These are phyloP conservation scores for Ailuropoda melanoleuca DNA, from an alignment of 2,113 vertebrate genomes.

Conservation along the genomic window DNA sequence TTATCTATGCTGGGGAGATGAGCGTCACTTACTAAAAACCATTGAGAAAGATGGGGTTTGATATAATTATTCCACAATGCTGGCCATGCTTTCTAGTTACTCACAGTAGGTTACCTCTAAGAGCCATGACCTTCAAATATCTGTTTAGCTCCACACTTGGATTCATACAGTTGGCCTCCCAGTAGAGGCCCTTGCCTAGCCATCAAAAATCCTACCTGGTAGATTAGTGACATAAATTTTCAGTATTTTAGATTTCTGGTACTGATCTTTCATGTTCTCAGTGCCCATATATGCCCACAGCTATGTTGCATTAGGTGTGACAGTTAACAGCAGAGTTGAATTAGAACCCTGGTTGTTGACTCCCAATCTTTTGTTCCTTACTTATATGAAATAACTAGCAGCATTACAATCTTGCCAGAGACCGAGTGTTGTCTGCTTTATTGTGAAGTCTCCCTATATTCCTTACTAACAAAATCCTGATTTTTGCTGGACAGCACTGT, in stretches of 20 bases:
- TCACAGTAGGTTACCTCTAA: not conserved
- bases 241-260: slow-evolving; percentile 52
- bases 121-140: not conserved
- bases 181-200: not conserved
- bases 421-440: not conserved
- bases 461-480: slow-evolving; percentile 12
- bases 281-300: slow-evolving; percentile 5
- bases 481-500: not conserved
- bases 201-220: slow-evolving; percentile 66
- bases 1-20: not conserved
- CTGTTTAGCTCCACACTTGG: not conserved
- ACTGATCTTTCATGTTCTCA: slow-evolving; percentile 55
- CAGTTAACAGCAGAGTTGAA: slow-evolving; percentile 79
- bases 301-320: slow-evolving; percentile 52
- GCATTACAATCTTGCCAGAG: not conserved
- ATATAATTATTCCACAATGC: not conserved
- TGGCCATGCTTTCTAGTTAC: not conserved
- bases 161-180: not conserved
- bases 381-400: slow-evolving; percentile 57
- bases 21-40: not conserved
- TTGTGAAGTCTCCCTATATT: not conserved
- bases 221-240: slow-evolving; percentile 57
- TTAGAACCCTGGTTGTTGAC: slow-evolving; percentile 74
- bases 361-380: slow-evolving; percentile 59
- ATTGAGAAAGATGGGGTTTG: not conserved